Percentiles rank a stretch among this genome's conserved stretches.
phyloP scores from a whole-genome alignment of 2,113 vertebrate species.

The Columbina picui region DNA sequence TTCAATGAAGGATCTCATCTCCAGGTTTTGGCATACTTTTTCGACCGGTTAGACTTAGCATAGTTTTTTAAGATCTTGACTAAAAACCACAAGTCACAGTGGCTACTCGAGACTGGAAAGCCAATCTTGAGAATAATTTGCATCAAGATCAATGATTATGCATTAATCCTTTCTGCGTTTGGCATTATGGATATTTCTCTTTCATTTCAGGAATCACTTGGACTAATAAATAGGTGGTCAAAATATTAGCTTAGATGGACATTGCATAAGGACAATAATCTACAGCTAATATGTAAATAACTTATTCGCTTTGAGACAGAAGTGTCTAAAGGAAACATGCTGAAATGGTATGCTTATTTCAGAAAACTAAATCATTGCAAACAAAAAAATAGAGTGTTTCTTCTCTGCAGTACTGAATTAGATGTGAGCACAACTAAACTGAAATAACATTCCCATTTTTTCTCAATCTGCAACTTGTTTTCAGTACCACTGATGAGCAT shows the following conservation, averaged over 20 bases:
- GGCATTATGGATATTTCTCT: not conserved
- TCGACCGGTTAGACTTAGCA: not conserved
- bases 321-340: not conserved
- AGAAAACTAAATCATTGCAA: not conserved
- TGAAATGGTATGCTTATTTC: not conserved
- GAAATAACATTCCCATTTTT: not conserved
- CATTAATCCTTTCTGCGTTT: not conserved
- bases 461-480: not conserved
- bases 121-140: not conserved
- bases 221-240: not conserved
- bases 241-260: not conserved
- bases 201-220: not conserved
- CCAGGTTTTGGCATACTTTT: not conserved
- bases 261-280: not conserved
- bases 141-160: not conserved
- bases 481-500: not conserved
- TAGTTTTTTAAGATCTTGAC: not conserved
- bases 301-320: not conserved
- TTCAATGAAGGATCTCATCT: not conserved
- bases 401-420: not conserved
- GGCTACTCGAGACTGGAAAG: not conserved
- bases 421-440: not conserved
- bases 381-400: not conserved
- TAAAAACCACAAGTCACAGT: not conserved
- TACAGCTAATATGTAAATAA: not conserved